Evolutionary conservation across 1,140 invertebrate genomes (phyloP).

Genomic region (Caerostris extrusa): DNA sequence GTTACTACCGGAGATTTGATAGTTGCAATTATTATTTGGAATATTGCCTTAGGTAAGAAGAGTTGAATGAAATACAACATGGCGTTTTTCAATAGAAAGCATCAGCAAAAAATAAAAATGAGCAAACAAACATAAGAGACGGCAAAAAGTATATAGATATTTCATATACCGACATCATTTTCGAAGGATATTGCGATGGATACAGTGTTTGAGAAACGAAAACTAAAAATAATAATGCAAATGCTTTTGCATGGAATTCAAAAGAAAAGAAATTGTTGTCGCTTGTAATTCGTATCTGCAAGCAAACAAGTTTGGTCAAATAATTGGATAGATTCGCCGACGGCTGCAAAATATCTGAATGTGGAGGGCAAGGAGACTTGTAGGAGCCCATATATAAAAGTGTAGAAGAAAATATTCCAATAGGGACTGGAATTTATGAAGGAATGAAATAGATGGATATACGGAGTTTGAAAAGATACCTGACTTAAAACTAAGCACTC

Average conservation of each 20-base stretch:
- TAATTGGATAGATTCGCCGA: constrained; percentile 32
- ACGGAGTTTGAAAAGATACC: not conserved
- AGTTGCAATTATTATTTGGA: no score
- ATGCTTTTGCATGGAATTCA: not conserved
- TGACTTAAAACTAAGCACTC: not conserved
- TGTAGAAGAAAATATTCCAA: constrained; percentile 29
- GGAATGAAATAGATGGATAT: not conserved
- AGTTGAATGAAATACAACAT: no score
- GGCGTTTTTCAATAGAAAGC: no score
- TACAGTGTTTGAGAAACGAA: not conserved
- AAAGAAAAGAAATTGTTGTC: not conserved
- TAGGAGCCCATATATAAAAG: not conserved
- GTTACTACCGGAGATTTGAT: no score
- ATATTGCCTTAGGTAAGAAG: no score
- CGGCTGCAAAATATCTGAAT: constrained; percentile 16
- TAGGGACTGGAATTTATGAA: not conserved
- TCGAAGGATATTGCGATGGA: not conserved
- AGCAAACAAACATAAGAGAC: not conserved
- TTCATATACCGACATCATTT: constrained; percentile 44
- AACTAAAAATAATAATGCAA: constrained; percentile 15
- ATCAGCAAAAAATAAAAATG: not conserved
- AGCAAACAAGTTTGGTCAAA: constrained; percentile 42
- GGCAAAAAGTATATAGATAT: not conserved
- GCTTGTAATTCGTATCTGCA: constrained; percentile 34
- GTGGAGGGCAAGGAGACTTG: not conserved